A percentile compares a stretch with the other conserved stretches of the same genome.
Evolutionary conservation across 1,140 invertebrate genomes (phyloP).

Genomic region (Drosophila gunungcola): DNA sequence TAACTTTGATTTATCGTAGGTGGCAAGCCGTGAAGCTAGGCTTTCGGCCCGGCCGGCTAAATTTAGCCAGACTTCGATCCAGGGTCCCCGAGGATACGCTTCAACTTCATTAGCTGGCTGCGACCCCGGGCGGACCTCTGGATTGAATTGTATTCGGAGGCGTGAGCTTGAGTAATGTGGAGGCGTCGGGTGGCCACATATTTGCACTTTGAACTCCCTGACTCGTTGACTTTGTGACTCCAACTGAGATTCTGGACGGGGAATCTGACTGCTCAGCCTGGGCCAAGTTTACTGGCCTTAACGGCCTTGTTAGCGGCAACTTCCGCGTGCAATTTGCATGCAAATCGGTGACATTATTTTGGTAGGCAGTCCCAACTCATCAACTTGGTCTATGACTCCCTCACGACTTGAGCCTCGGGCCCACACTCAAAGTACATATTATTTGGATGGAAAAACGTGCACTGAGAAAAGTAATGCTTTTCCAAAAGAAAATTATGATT

Average conservation of each 20-base stretch:
- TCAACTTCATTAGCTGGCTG: constrained; percentile 72
- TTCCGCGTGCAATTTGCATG: constrained; percentile 75
- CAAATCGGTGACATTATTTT: constrained; percentile 69
- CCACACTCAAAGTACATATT: constrained; percentile 42
- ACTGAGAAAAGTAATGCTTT: not conserved
- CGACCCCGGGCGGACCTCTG: constrained; percentile 66
- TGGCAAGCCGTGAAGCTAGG: constrained; percentile 31
- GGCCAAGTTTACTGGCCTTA: constrained; percentile 62
- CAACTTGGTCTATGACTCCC: constrained; percentile 59
- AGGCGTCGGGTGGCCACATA: constrained; percentile 69
- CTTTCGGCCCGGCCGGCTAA: constrained; percentile 37
- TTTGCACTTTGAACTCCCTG: constrained; percentile 73
- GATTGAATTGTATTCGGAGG: constrained; percentile 71
- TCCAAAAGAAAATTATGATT: too few relatives aligned
- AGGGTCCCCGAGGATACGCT: constrained; percentile 6
- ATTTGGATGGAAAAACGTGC: constrained; percentile 50
- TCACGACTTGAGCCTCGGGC: constrained; percentile 58
- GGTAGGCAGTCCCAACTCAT: constrained; percentile 40
- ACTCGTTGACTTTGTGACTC: not conserved
- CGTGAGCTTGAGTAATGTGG: constrained; percentile 78
- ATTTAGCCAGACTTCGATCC: constrained; percentile 55
- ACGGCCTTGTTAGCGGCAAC: constrained; percentile 66
- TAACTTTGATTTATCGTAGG: constrained; percentile 82
- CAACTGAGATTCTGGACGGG: constrained; percentile 12
- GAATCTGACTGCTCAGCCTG: not conserved